A percentile compares a stretch with the other conserved stretches of the same genome.
phyloP scores from a whole-genome alignment of 2,888 invertebrate genomes.

The Pseudococcus viburni region DNA sequence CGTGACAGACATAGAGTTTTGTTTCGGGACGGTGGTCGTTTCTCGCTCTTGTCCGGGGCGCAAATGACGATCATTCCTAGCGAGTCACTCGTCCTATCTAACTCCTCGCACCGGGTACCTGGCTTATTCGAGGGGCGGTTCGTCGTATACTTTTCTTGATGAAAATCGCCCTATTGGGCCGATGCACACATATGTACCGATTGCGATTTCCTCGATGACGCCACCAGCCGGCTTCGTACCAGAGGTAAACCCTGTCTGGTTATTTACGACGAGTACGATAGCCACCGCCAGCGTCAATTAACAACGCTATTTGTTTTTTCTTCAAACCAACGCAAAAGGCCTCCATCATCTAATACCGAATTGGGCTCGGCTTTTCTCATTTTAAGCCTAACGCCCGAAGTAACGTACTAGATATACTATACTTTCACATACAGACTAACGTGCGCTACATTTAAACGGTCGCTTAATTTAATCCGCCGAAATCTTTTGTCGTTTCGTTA shows the following conservation, averaged over 20 bases:
- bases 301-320: conserved; percentile 9
- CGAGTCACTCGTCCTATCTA: conserved; percentile 62
- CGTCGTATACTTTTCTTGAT: conserved; percentile 61
- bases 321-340: neutral
- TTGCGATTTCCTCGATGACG: conserved; percentile 9
- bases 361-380: conserved; percentile 63
- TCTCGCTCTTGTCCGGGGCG: conserved; percentile 32
- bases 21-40: conserved; percentile 25
- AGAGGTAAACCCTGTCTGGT: conserved; percentile 54
- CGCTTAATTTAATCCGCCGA: conserved; percentile 63
- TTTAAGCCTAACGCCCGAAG: conserved; percentile 26
- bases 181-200: conserved; percentile 45
- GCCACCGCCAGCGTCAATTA: conserved; percentile 35
- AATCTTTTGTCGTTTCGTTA: conserved; percentile 13
- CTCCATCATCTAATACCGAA: neutral
- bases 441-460: conserved; percentile 65
- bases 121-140: neutral
- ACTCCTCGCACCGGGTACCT: neutral
- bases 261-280: conserved; percentile 59
- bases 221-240: neutral
- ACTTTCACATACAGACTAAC: no score
- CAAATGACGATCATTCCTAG: conserved; percentile 67
- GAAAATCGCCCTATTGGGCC: conserved; percentile 50
- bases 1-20: conserved; percentile 65
- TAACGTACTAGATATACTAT: no score